These are phyloP conservation scores for Castor canadensis DNA, from an alignment of 2,113 vertebrate genomes.

Conservation along the genomic window DNA sequence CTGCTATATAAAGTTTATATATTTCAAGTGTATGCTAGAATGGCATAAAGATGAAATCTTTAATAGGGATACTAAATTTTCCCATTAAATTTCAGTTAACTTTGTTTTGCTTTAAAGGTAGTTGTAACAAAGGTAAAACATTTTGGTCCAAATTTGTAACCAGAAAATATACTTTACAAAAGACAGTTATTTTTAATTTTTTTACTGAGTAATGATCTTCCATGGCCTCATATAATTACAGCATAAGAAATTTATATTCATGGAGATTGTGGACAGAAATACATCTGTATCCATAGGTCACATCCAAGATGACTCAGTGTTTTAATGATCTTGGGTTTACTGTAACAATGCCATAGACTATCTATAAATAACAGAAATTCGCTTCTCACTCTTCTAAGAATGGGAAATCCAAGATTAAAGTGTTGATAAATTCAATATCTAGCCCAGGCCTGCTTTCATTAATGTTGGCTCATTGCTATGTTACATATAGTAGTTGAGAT, in stretches of 20 bases:
- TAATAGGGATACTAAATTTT: neutral
- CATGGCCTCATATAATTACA: neutral
- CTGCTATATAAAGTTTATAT: neutral
- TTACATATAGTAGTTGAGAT: neutral
- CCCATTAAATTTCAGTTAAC: neutral
- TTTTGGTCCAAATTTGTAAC: neutral
- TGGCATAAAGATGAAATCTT: neutral
- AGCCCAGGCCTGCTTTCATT: accelerated
- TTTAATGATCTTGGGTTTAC: neutral
- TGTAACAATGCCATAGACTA: too few species aligned
- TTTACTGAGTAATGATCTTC: neutral
- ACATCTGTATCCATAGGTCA: neutral
- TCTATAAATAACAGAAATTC: neutral
- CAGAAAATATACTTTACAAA: neutral
- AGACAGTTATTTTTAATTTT: neutral
- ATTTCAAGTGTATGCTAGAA: neutral
- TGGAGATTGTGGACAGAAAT: neutral
- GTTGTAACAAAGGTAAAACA: neutral
- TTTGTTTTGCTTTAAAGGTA: neutral
- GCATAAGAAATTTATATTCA: too few species aligned
- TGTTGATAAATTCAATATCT: neutral
- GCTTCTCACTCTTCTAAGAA: neutral
- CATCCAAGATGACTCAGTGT: neutral
- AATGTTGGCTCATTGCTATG: neutral
- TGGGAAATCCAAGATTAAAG: neutral